These are phyloP conservation scores for Menura novaehollandiae DNA, from an alignment of 2,113 vertebrate species.

Conservation along the genomic window DNA sequence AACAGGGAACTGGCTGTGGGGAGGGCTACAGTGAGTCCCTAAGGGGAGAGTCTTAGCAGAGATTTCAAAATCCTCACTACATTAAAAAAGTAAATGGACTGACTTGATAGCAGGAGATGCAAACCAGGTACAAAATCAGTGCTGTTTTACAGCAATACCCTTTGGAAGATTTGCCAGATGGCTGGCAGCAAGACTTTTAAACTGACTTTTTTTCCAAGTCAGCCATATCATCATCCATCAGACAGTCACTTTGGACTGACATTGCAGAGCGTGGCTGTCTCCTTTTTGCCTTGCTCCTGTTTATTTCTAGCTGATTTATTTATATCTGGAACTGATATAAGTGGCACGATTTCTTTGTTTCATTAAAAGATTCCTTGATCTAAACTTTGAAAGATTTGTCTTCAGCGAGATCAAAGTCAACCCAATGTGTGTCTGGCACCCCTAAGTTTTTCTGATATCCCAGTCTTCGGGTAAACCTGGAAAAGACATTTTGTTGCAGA, in stretches of 20 bases:
- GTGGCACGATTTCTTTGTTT: conserved; percentile 37
- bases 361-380: conserved; percentile 56
- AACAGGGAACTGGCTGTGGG: neutral
- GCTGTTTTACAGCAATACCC: neutral
- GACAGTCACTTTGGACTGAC: conserved; percentile 46
- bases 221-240: conserved; percentile 22
- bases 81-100: neutral
- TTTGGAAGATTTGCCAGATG: conserved; percentile 30
- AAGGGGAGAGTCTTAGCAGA: neutral
- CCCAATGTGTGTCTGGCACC: neutral
- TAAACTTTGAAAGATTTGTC: conserved; percentile 46
- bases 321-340: conserved; percentile 48
- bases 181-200: conserved; percentile 34
- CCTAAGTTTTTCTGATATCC: neutral
- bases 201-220: neutral
- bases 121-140: neutral
- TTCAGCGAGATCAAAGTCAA: conserved; percentile 47
- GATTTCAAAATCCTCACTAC: neutral
- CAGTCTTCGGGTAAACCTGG: neutral
- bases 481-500: neutral
- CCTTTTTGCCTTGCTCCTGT: conserved; percentile 32
- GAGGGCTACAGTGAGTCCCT: neutral
- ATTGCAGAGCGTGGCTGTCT: conserved; percentile 24
- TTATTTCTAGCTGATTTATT: conserved; percentile 62
- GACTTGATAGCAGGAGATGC: neutral